Evolutionary conservation across 2,797 vertebrate species (phyloP), one percentile per base, ranked within the genome.

Genomic region (Apodemus agrarius): DNA sequence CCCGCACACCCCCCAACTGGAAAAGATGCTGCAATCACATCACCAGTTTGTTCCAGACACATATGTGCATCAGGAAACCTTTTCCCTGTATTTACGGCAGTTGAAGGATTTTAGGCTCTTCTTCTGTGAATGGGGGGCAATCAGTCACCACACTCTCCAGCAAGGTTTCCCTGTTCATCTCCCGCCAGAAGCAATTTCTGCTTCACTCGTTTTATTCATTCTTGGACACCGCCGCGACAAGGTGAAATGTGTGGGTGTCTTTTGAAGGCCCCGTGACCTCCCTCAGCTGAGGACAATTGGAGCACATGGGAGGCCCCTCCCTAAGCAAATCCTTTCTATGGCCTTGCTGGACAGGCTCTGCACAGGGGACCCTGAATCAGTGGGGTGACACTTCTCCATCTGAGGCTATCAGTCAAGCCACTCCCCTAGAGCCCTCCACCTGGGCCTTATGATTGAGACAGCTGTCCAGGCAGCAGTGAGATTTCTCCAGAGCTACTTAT

Each of bases 101-200:
- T 57, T 93, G 88, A 90, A 57, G 59, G 12, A 19, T 94, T 76
- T 90, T 37, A 95, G 84, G 67, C 63, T 89, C 78, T 87, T 94
- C 43, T 69, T 94, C 52, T 69, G 40, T 63, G 63, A 94, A 69
- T 94, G 67, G 83, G 69, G 93, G 95, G 86, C 85, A 91, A 94
- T 94, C 94, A 95, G 93, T 85, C 80, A 74, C 16, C 76, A 54
- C 67, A 37, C 65, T 93, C 79, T 88, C 63, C 75, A 87, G 49
- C 67, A 91, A 14, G 11, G 72, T 75, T 95, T 95, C 76, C 65
- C 67, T 96, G 79, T 88, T 96, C 81, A 82, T 93, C 85, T 84
- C 29, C 46, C 31, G 91, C 67, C 57, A 67, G 83, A 96, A 90
- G 69, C 82, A 96, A 90, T 97, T 97, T 97, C 87, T 72, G 84